A percentile compares a stretch with the other conserved stretches of the same genome.
phyloP scores from a whole-genome alignment of 1,140 invertebrate genomes.

The Oppia nitens region DNA sequence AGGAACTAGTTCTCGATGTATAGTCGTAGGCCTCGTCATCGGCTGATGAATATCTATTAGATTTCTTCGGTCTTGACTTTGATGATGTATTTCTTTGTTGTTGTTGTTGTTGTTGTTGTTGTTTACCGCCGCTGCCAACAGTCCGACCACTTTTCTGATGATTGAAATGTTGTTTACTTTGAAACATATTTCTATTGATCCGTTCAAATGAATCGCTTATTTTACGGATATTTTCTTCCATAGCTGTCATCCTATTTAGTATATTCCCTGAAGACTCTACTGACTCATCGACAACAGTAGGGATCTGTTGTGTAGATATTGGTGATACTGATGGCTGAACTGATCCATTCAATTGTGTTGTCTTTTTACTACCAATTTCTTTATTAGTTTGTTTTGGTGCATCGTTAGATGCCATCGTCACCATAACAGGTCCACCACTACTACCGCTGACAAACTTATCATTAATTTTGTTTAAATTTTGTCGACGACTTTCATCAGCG shows the following conservation, averaged over 20 bases:
- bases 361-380: background rate
- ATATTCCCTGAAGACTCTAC: background rate
- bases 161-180: too few relatives aligned
- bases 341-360: background rate
- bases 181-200: background rate
- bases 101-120: too few relatives aligned
- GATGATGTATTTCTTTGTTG: too few relatives aligned
- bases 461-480: background rate
- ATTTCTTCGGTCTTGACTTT: too few relatives aligned
- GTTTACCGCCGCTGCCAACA: too few relatives aligned
- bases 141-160: too few relatives aligned
- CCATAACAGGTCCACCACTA: too few relatives aligned
- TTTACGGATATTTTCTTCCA: background rate
- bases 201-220: background rate
- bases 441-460: too few relatives aligned
- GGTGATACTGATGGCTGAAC: background rate
- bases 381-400: background rate
- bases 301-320: background rate
- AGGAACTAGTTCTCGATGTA: background rate
- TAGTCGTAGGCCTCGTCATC: background rate
- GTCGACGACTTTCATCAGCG: background rate
- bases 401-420: too few relatives aligned
- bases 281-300: too few relatives aligned
- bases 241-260: background rate
- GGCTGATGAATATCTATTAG: too few relatives aligned